Evolutionary conservation across 2,113 vertebrate genomes (phyloP).

Genomic region (Phrynosoma blainvillii): DNA sequence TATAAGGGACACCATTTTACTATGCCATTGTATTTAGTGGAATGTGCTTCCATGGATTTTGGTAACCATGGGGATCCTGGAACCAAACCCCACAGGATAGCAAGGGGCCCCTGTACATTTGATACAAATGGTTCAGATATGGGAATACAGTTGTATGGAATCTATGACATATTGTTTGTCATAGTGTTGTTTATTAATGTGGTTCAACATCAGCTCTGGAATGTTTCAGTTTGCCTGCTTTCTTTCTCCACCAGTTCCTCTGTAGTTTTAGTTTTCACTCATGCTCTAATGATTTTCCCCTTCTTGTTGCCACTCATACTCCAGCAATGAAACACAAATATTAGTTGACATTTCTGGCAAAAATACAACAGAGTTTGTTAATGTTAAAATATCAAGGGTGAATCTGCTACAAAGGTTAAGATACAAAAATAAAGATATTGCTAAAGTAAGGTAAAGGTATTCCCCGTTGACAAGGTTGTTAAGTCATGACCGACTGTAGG

Average conservation of each 20-base stretch:
- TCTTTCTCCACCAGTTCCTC: background rate
- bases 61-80: no score
- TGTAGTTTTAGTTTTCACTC: conserved; percentile 3
- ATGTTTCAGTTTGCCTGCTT: background rate
- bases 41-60: no score
- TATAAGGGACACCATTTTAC: no score
- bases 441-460: no score
- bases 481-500: no score
- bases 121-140: background rate
- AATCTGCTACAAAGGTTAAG: no score
- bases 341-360: background rate
- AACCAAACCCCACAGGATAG: background rate
- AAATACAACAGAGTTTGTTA: background rate
- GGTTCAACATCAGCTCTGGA: background rate
- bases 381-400: conserved; percentile 5
- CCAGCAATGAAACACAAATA: conserved; percentile 11
- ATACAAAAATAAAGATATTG: no score
- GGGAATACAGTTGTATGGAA: background rate
- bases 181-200: background rate
- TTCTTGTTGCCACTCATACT: background rate
- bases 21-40: no score
- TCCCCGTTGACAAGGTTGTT: no score
- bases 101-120: background rate
- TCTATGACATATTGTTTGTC: background rate
- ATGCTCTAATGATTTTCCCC: background rate